phyloP scores from a whole-genome alignment of 2,888 invertebrate genomes.

The Drosophila greeni region DNA sequence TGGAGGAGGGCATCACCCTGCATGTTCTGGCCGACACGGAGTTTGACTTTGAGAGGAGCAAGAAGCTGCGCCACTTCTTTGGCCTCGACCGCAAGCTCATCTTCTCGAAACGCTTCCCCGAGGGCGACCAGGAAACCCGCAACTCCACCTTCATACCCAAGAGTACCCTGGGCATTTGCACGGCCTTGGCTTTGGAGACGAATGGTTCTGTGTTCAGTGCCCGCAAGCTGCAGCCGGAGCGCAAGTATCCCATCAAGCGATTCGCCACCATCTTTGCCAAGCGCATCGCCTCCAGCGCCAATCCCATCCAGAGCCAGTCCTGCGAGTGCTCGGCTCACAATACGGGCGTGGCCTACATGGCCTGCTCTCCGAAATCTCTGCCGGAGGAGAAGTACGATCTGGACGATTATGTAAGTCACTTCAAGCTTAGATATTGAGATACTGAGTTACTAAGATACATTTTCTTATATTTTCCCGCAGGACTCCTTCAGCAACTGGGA shows the following conservation, averaged over 20 bases:
- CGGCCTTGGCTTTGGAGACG: slow-evolving; percentile 89
- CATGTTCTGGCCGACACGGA: slow-evolving; percentile 91
- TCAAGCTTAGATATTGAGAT: background rate
- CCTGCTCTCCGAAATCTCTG: slow-evolving; percentile 82
- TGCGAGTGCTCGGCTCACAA: slow-evolving; percentile 86
- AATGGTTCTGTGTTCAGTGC: slow-evolving; percentile 86
- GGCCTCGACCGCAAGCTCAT: slow-evolving; percentile 88
- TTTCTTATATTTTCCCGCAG: slow-evolving; percentile 37
- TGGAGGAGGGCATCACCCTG: slow-evolving; percentile 88
- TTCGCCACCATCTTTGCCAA: slow-evolving; percentile 84
- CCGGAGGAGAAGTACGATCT: slow-evolving; percentile 63
- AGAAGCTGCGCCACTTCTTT: slow-evolving; percentile 86
- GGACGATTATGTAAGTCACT: slow-evolving; percentile 75
- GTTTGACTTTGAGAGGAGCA: slow-evolving; percentile 86
- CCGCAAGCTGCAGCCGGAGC: slow-evolving; percentile 81
- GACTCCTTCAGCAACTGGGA: slow-evolving; percentile 76
- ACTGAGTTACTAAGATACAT: background rate
- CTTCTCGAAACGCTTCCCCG: slow-evolving; percentile 88
- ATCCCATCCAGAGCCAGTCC: slow-evolving; percentile 82
- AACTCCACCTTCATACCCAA: slow-evolving; percentile 88
- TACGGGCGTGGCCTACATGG: slow-evolving; percentile 83
- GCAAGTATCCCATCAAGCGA: slow-evolving; percentile 81
- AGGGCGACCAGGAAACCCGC: slow-evolving; percentile 86
- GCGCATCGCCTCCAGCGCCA: slow-evolving; percentile 83
- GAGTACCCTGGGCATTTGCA: slow-evolving; percentile 87